phyloP scores from a whole-genome alignment of 2,113 vertebrate genomes.

The Alaudala cheleensis region DNA sequence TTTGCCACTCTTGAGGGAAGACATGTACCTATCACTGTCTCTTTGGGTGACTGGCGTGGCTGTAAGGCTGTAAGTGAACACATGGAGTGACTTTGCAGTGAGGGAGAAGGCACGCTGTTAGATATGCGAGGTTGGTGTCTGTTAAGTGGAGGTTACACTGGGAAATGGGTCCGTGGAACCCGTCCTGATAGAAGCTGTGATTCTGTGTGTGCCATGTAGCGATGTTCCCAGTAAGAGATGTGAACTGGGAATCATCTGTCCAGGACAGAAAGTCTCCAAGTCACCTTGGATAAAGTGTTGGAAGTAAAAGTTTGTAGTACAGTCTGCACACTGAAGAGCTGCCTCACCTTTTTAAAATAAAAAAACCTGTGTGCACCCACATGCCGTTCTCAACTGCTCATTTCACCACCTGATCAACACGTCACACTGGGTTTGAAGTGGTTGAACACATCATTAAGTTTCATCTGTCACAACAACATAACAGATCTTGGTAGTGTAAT shows the following conservation, averaged over 20 bases:
- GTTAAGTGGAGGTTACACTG: accelerated
- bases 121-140: accelerated
- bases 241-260: accelerated
- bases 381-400: accelerated
- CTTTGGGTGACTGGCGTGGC: accelerated
- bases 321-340: not conserved
- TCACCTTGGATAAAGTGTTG: not conserved
- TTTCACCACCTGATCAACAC: not conserved
- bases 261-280: not conserved
- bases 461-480: not conserved
- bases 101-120: accelerated
- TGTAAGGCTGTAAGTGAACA: accelerated
- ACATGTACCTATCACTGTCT: accelerated
- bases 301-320: not conserved
- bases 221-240: accelerated
- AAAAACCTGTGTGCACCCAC: not conserved
- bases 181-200: not conserved
- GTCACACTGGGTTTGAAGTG: not conserved
- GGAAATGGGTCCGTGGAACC: accelerated
- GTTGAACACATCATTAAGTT: not conserved
- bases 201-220: accelerated
- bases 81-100: accelerated
- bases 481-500: not conserved
- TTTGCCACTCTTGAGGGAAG: not conserved
- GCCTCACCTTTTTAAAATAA: not conserved